Percentiles rank a stretch among this genome's conserved stretches.
phyloP scores from a whole-genome alignment of 2,888 invertebrate species.

The Lasioglossum figueresi region DNA sequence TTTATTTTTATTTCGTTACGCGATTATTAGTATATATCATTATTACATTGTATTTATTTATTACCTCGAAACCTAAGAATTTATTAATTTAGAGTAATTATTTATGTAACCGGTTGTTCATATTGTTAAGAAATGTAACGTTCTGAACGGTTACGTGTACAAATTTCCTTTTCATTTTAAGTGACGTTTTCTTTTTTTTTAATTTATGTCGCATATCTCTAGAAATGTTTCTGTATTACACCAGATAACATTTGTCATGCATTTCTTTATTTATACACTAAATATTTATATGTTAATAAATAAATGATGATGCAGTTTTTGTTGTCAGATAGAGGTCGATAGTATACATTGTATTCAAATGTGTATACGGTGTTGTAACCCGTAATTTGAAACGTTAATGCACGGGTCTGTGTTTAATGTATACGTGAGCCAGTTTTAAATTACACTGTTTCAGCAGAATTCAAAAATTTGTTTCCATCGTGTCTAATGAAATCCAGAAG shows the following conservation, averaged over 20 bases:
- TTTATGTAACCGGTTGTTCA: background rate
- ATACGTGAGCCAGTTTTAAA: background rate
- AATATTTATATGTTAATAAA: slow-evolving; percentile 33
- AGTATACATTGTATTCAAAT: slow-evolving; percentile 26
- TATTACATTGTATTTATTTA: slow-evolving; percentile 33
- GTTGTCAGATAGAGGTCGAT: slow-evolving; percentile 29
- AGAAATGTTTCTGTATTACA: slow-evolving; percentile 17
- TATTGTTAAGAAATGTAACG: slow-evolving; percentile 18
- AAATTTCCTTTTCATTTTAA: slow-evolving; percentile 22
- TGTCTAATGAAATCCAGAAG: slow-evolving; percentile 14
- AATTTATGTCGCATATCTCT: background rate
- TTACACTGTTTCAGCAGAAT: slow-evolving; percentile 14
- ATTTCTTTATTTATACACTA: slow-evolving; percentile 35
- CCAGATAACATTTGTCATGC: slow-evolving; percentile 18
- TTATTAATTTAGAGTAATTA: slow-evolving; percentile 9
- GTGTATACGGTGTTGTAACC: slow-evolving; percentile 16
- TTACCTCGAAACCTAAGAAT: slow-evolving; percentile 14
- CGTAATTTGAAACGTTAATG: slow-evolving; percentile 28
- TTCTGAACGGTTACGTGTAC: background rate
- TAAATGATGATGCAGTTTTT: slow-evolving; percentile 19
- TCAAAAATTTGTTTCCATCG: background rate
- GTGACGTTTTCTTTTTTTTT: background rate
- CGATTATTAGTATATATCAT: slow-evolving; percentile 5
- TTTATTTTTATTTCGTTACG: slow-evolving; percentile 22
- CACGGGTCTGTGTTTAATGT: slow-evolving; percentile 30